Evolutionary conservation across 2,888 invertebrate species (phyloP).

Genomic region (Platypus cylindrus): DNA sequence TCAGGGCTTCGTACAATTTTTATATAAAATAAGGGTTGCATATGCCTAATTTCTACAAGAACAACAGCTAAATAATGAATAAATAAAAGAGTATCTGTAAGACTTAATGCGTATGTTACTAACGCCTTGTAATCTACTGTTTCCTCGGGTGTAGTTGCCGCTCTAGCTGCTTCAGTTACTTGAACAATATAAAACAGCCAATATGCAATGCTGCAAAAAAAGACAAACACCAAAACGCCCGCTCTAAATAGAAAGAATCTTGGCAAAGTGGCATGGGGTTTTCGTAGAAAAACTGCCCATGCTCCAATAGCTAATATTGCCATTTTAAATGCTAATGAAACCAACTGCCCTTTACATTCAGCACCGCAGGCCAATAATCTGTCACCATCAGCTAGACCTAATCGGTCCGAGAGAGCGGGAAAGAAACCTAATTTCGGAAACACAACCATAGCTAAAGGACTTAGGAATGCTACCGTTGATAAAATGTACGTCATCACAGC

Average conservation of each 20-base stretch:
- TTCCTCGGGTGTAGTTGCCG: constrained; percentile 66
- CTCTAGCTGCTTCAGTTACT: constrained; percentile 67
- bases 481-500: constrained; percentile 67
- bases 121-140: constrained; percentile 75
- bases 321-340: constrained; percentile 84
- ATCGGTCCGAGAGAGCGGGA: constrained; percentile 55
- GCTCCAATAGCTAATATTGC: constrained; percentile 78
- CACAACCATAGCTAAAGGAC: constrained; percentile 90
- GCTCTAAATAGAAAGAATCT: constrained; percentile 84
- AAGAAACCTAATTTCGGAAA: constrained; percentile 83
- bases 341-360: constrained; percentile 86
- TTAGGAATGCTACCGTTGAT: constrained; percentile 73
- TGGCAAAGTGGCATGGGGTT: constrained; percentile 77
- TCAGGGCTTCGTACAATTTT: constrained; percentile 92
- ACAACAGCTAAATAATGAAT: constrained; percentile 91
- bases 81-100: constrained; percentile 87
- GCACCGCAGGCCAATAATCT: constrained; percentile 74
- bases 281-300: constrained; percentile 84
- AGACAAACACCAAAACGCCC: constrained; percentile 73
- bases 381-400: constrained; percentile 55
- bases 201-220: constrained; percentile 89
- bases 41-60: constrained; percentile 83
- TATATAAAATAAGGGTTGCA: constrained; percentile 79
- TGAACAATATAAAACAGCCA: constrained; percentile 98
- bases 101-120: constrained; percentile 84